Conservation (phyloP, 2,888 invertebrate genomes). For the Ptilodon capucinus region DNA sequence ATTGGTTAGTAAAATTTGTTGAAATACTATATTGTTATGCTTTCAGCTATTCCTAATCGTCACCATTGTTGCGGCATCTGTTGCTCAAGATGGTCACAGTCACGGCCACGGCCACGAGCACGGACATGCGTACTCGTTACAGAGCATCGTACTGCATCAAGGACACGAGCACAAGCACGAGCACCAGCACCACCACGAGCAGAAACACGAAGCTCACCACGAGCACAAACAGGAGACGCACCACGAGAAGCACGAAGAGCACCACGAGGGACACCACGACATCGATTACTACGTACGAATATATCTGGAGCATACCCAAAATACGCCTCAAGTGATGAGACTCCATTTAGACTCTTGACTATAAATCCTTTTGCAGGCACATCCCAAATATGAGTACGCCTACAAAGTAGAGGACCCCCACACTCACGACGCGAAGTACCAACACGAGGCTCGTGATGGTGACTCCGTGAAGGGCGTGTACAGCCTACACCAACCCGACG, state of each 20-base stretch:
- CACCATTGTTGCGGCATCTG: slow-evolving; percentile 20
- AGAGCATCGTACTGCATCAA: slow-evolving; percentile 48
- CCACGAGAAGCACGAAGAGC: slow-evolving; percentile 12
- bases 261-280: slow-evolving; percentile 11
- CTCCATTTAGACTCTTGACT: background rate
- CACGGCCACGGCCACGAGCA: slow-evolving; percentile 18
- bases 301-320: background rate
- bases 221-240: slow-evolving; percentile 13
- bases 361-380: slow-evolving; percentile 20
- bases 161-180: slow-evolving; percentile 32
- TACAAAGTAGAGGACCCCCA: slow-evolving; percentile 72
- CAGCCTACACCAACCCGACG: slow-evolving; percentile 75
- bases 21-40: background rate
- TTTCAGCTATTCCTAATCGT: background rate
- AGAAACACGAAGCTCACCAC: slow-evolving; percentile 11
- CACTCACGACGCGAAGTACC: slow-evolving; percentile 68
- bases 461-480: slow-evolving; percentile 81
- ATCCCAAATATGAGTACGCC: slow-evolving; percentile 53
- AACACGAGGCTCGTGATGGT: slow-evolving; percentile 73
- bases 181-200: slow-evolving; percentile 7
- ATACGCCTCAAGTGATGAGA: background rate
- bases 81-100: slow-evolving; percentile 15
- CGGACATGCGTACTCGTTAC: slow-evolving; percentile 44
- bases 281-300: slow-evolving; percentile 40
- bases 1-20: no score